Evolutionary conservation across 2,113 vertebrate species (phyloP), one percentile per base, ranked within the genome.

Genomic region (Ochotona princeps): DNA sequence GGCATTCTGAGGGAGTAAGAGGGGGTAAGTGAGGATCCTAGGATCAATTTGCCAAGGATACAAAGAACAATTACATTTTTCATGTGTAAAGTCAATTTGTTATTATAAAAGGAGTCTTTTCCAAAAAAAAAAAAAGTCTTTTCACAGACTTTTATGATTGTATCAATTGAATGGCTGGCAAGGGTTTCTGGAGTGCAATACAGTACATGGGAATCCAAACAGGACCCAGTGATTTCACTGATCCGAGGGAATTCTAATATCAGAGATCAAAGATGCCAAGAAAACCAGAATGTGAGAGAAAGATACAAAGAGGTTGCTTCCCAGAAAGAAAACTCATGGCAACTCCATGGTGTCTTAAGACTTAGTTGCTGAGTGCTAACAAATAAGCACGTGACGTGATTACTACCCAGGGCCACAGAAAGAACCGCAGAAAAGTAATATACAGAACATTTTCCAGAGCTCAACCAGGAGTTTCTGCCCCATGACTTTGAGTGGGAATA

Each of bases 31-130:
- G 21, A 10, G 4, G 49, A 3, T 86, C 54, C 51, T 70, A 8
- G n/a, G 72, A 60, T 67, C 54, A 82, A 20, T 47, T 20, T 38
- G 14, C 60, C 49, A 20, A 7, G 32, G 69, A 72, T 72, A 72
- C 28, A 7, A 78, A 6, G 32, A 47, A 30, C 51, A 78, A 17
- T 18, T 38, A 21, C 49, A 76, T 79, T 44, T 54, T 72, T 91
- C 44, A 90, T 63, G 90, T 93, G 38, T 84, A 84, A 88, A 81
- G 8, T 28, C 35, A 84, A 63, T 47, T 75, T 90, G 63, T 69
- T 35, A 76, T 63, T 70, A 69, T 25, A 81, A 93, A 90, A 84
- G 17, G 57, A 25, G 35, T 35, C 25, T 67, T 70, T 83, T 61
- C 72, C 87, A 87, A 87, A 87, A 74, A 38, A n/a, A 70, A 44